Percentiles rank a stretch among this genome's conserved stretches.
Evolutionary conservation across 2,888 invertebrate genomes (phyloP).

Genomic region (Folsomia candida): DNA sequence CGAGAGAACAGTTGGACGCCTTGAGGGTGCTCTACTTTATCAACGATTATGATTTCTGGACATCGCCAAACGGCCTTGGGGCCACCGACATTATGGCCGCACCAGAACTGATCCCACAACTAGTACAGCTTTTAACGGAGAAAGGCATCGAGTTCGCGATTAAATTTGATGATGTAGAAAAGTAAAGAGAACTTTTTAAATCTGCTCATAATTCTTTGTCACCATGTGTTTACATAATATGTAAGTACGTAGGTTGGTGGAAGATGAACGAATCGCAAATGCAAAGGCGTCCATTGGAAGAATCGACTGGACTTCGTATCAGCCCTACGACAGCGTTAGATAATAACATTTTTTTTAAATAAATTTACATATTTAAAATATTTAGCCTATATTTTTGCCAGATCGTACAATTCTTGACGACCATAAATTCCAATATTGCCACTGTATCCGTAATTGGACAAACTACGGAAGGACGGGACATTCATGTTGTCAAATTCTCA

Average conservation of each 20-base stretch:
- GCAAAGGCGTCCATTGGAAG: neutral
- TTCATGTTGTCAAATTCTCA: conserved; percentile 49
- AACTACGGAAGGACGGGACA: conserved; percentile 46
- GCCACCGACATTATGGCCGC: conserved; percentile 60
- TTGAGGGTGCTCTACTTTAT: conserved; percentile 57
- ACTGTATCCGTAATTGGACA: conserved; percentile 47
- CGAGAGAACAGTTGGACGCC: conserved; percentile 55
- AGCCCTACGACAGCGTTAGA: too few species aligned
- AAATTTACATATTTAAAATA: neutral
- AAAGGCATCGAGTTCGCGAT: conserved; percentile 22
- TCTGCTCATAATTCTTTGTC: too few species aligned
- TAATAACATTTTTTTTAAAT: neutral
- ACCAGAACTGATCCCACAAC: conserved; percentile 15
- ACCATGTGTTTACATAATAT: too few species aligned
- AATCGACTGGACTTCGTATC: conserved; percentile 8
- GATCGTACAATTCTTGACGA: neutral
- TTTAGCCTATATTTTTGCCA: too few species aligned
- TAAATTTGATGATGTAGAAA: conserved; percentile 30
- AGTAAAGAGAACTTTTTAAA: too few species aligned
- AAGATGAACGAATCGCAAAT: neutral
- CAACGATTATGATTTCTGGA: conserved; percentile 63
- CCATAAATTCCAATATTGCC: neutral
- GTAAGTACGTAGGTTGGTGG: too few species aligned
- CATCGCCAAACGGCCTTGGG: conserved; percentile 59
- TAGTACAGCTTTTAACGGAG: conserved; percentile 15